Conservation (phyloP, 2,797 vertebrate species). For the Centroberyx gerrardi region DNA sequence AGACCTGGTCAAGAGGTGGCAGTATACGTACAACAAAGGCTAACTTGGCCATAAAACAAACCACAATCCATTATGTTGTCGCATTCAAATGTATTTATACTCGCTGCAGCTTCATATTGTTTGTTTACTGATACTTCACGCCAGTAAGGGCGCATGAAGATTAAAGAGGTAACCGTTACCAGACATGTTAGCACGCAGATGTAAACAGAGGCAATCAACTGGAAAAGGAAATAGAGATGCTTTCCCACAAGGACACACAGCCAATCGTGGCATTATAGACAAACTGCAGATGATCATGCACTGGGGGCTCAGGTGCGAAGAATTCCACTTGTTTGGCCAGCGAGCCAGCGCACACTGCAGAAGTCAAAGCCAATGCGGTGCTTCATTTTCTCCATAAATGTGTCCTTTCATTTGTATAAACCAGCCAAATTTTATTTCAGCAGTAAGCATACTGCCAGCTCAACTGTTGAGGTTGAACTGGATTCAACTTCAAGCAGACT, state of each 20-base stretch:
- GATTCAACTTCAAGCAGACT: too few species aligned
- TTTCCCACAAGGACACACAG: too few species aligned
- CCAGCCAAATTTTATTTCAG: too few species aligned
- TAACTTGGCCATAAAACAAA: not conserved
- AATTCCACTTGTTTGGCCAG: not conserved
- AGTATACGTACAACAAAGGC: slow-evolving; percentile 28
- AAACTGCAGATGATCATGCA: not conserved
- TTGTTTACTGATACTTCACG: not conserved
- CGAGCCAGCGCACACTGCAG: too few species aligned
- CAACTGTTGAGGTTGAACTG: too few species aligned
- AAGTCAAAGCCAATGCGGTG: too few species aligned
- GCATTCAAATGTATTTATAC: not conserved
- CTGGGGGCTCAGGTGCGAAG: not conserved
- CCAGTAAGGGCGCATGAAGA: not conserved
- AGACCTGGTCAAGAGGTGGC: slow-evolving; percentile 13
- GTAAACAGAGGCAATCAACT: too few species aligned
- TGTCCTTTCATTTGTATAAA: too few species aligned
- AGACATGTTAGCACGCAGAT: too few species aligned
- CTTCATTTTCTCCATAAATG: too few species aligned
- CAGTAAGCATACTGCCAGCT: too few species aligned
- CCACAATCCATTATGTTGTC: not conserved
- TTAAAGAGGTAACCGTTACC: not conserved
- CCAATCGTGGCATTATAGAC: not conserved
- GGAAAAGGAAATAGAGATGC: too few species aligned
- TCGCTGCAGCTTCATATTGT: not conserved